Percentiles rank a stretch among this genome's conserved stretches.
Conservation (phyloP, 2,113 vertebrate genomes). For the Scatophagus argus region DNA sequence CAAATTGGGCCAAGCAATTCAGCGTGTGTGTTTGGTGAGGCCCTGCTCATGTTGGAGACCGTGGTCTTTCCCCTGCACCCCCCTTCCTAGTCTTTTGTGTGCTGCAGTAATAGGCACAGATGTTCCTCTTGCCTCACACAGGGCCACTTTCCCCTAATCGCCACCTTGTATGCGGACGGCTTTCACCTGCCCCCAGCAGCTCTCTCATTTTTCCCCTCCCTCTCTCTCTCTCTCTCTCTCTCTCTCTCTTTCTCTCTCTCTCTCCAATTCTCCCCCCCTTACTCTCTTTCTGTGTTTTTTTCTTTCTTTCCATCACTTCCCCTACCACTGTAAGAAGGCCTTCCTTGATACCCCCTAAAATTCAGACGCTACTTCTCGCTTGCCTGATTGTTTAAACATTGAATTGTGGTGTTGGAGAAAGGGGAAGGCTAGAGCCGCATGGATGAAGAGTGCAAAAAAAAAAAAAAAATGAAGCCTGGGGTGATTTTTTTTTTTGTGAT, state of each 20-base stretch:
- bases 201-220: conserved; percentile 56
- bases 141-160: conserved; percentile 84
- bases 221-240: conserved; percentile 39
- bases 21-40: conserved; percentile 82
- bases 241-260: conserved; percentile 33
- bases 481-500: conserved; percentile 39
- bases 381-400: conserved; percentile 71
- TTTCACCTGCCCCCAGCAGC: conserved; percentile 84
- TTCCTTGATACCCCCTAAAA: conserved; percentile 56
- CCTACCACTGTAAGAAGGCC: conserved; percentile 36
- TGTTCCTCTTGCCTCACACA: conserved; percentile 84
- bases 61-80: conserved; percentile 46
- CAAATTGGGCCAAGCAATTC: conserved; percentile 85
- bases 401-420: conserved; percentile 51
- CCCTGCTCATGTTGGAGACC: conserved; percentile 78
- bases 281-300: conserved; percentile 34
- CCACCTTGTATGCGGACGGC: conserved; percentile 83
- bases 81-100: conserved; percentile 78
- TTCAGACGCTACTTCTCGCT: conserved; percentile 57
- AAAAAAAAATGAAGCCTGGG: too few relatives aligned
- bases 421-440: conserved; percentile 29
- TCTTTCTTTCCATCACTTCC: conserved; percentile 41
- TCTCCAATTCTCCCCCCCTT: conserved; percentile 34
- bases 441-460: conserved; percentile 55
- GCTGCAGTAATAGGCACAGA: conserved; percentile 85